A percentile compares a stretch with the other conserved stretches of the same genome.
Conservation (phyloP, 2,888 invertebrate species). For the Caenorhabditis afra region DNA sequence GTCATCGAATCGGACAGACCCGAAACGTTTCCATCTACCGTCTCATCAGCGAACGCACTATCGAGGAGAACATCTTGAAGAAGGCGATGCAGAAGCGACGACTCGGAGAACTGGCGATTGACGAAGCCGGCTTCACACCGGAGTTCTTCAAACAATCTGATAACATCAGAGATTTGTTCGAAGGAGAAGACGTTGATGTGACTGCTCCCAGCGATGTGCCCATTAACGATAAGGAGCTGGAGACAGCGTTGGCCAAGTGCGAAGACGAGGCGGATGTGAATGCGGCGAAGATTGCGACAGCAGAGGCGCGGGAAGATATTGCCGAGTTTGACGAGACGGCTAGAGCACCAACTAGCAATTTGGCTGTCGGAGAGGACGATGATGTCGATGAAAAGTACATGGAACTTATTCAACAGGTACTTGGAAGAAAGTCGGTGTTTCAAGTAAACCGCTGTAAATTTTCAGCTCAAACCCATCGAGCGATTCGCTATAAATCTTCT, state of each 20-base stretch:
- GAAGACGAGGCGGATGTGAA: slow-evolving; percentile 79
- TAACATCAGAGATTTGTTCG: slow-evolving; percentile 78
- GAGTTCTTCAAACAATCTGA: slow-evolving; percentile 88
- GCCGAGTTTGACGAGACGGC: slow-evolving; percentile 70
- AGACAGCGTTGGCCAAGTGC: slow-evolving; percentile 73
- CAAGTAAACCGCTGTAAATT: slow-evolving; percentile 16
- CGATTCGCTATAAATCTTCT: slow-evolving; percentile 94
- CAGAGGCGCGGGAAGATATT: slow-evolving; percentile 70
- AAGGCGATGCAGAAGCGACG: slow-evolving; percentile 98
- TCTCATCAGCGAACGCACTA: slow-evolving; percentile 94
- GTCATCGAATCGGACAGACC: slow-evolving; percentile 98
- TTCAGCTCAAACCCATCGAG: slow-evolving; percentile 93
- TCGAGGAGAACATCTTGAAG: slow-evolving; percentile 98
- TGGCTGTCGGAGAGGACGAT: slow-evolving; percentile 59
- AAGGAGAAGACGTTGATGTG: slow-evolving; percentile 73
- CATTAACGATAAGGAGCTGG: slow-evolving; percentile 71
- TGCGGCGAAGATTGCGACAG: slow-evolving; percentile 74
- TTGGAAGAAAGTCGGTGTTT: too few relatives aligned
- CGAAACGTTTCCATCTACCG: slow-evolving; percentile 98
- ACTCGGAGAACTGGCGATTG: slow-evolving; percentile 96
- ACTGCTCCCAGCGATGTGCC: slow-evolving; percentile 60
- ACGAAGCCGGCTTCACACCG: slow-evolving; percentile 98
- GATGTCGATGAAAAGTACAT: slow-evolving; percentile 70
- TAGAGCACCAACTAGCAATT: slow-evolving; percentile 3
- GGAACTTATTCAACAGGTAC: slow-evolving; percentile 68